Evolutionary conservation across 2,888 invertebrate genomes (phyloP).

Genomic region (Thymelicus lineola): DNA sequence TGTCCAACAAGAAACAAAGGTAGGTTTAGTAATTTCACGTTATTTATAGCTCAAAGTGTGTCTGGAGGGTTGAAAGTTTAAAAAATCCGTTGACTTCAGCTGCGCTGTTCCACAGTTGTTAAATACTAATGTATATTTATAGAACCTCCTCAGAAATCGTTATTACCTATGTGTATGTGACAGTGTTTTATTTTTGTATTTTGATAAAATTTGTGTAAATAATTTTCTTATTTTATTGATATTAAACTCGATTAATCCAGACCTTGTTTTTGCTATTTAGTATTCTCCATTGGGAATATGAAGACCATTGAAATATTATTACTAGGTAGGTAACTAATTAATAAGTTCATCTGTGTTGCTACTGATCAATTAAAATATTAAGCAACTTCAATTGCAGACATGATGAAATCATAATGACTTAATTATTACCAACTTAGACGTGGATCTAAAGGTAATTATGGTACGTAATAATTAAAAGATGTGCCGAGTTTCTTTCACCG

Average conservation of each 20-base stretch:
- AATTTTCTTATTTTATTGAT: conserved; percentile 85
- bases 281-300: not conserved
- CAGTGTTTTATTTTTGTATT: conserved; percentile 85
- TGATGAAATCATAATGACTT: too few relatives aligned
- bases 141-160: conserved; percentile 67
- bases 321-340: too few relatives aligned
- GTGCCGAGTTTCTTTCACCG: too few relatives aligned
- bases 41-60: conserved; percentile 53
- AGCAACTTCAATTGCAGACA: too few relatives aligned
- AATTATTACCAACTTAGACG: too few relatives aligned
- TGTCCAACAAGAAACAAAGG: conserved; percentile 47
- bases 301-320: too few relatives aligned
- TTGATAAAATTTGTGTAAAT: conserved; percentile 85
- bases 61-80: conserved; percentile 31
- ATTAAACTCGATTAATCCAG: conserved; percentile 84
- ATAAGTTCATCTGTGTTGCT: too few relatives aligned
- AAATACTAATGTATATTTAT: conserved; percentile 61
- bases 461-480: too few relatives aligned
- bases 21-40: conserved; percentile 50
- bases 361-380: too few relatives aligned
- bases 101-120: conserved; percentile 55
- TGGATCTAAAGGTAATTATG: too few relatives aligned
- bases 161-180: conserved; percentile 79
- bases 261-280: conserved; percentile 41
- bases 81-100: conserved; percentile 48